phyloP scores from a whole-genome alignment of 2,888 invertebrate species.

The Colostygia pectinataria region DNA sequence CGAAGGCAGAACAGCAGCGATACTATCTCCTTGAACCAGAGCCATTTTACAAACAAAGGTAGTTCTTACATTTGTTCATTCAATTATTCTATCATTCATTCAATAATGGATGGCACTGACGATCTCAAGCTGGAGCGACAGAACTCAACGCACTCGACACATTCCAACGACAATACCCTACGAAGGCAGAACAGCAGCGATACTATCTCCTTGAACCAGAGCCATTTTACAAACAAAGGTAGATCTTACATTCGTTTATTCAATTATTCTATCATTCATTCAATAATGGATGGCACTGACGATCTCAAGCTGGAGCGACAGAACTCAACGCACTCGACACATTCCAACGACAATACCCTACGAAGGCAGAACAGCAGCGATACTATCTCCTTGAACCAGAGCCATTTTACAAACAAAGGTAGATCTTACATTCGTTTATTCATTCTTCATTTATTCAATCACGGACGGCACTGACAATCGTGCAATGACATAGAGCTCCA shows the following conservation, averaged over 20 bases:
- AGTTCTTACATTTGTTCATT: neutral
- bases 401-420: conserved; percentile 52
- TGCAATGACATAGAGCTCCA: conserved; percentile 85
- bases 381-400: conserved; percentile 51
- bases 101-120: conserved; percentile 66
- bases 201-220: conserved; percentile 51
- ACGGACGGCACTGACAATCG: conserved; percentile 67
- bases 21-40: conserved; percentile 51
- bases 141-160: conserved; percentile 77
- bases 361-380: conserved; percentile 85
- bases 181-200: conserved; percentile 85
- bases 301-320: conserved; percentile 79
- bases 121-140: conserved; percentile 79
- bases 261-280: neutral
- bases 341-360: conserved; percentile 53
- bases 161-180: conserved; percentile 53
- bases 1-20: conserved; percentile 85
- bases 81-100: neutral
- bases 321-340: conserved; percentile 77
- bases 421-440: neutral
- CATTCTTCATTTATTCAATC: neutral
- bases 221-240: conserved; percentile 52
- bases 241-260: neutral
- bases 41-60: conserved; percentile 52
- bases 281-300: conserved; percentile 66